Conservation (phyloP, 2,888 invertebrate genomes). For the Cephus spinipes region DNA sequence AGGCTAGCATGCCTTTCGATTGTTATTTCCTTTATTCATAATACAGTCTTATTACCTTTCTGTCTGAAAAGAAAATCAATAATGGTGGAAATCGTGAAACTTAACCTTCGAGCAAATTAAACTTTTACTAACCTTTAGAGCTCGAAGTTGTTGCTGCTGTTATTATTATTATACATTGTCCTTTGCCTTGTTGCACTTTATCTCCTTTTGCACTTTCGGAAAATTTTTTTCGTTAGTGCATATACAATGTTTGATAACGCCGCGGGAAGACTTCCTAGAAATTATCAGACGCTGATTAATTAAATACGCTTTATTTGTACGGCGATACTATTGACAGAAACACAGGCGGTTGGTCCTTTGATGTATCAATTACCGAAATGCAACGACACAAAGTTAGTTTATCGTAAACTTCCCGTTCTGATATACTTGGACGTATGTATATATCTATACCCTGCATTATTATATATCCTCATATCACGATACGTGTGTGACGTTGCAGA, state of each 20-base stretch:
- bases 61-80: neutral
- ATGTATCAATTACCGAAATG: conserved; percentile 45
- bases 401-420: neutral
- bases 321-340: conserved; percentile 8
- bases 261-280: neutral
- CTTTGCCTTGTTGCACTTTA: neutral
- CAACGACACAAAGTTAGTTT: conserved; percentile 3
- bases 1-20: neutral
- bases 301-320: neutral
- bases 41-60: neutral
- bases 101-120: neutral
- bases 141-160: neutral
- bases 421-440: neutral
- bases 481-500: neutral
- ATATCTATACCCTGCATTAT: neutral
- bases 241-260: neutral
- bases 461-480: neutral
- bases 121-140: neutral
- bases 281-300: neutral
- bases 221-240: neutral
- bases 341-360: conserved; percentile 35
- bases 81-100: neutral
- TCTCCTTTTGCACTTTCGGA: neutral
- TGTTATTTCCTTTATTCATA: neutral
- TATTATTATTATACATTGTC: neutral